Percentiles rank a stretch among this genome's conserved stretches.
Conservation (phyloP, 1,140 invertebrate species). For the Diploscapter pachys region DNA sequence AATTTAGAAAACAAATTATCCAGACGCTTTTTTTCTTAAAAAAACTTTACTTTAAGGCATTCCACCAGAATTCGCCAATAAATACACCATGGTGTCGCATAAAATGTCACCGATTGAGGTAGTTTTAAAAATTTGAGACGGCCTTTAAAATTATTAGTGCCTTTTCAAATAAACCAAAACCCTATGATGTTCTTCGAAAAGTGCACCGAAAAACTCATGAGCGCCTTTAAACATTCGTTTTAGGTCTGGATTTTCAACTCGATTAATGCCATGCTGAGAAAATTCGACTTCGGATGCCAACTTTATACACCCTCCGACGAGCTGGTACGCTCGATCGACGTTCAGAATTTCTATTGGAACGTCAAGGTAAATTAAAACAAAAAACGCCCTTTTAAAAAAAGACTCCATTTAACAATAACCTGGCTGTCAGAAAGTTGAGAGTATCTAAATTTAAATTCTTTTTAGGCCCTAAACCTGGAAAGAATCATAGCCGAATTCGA, state of each 20-base stretch:
- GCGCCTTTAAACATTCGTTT: no score
- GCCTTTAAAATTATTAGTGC: no score
- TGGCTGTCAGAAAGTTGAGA: no score
- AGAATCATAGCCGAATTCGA: slow-evolving; percentile 21
- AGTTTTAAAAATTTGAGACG: no score
- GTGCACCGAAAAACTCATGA: no score
- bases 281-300: slow-evolving; percentile 40
- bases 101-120: slow-evolving; percentile 34
- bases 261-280: slow-evolving; percentile 35
- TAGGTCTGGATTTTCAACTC: slow-evolving; percentile 40
- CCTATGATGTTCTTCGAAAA: no score
- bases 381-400: no score
- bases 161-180: no score
- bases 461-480: no score
- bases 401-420: no score
- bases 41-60: slow-evolving; percentile 1
- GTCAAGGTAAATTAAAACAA: slow-evolving; percentile 35
- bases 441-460: no score
- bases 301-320: slow-evolving; percentile 38
- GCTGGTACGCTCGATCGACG: slow-evolving; percentile 32
- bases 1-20: no score
- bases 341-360: slow-evolving; percentile 41
- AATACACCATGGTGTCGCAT: slow-evolving; percentile 38
- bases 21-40: background rate
- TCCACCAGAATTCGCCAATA: slow-evolving; percentile 11